Base-by-base conservation (phyloP, 2,888 invertebrate species). In the Hypsopygia costalis region DNA sequence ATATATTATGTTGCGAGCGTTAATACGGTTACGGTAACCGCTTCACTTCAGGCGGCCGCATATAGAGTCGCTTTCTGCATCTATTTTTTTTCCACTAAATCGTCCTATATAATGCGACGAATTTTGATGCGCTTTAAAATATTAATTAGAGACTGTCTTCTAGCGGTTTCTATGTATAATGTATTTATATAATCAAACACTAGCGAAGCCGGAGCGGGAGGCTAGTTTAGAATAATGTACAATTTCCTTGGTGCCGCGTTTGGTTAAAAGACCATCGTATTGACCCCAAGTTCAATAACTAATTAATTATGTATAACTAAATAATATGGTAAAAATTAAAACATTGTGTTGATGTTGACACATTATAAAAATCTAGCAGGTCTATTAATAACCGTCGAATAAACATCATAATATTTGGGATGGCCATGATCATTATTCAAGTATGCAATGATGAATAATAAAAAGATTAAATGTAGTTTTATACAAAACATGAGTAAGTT, bases 361-460 rank as follows among this genome's bases (percentile, higher is more conserved):
- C 43, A 46, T 45, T 52, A 51, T 62, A 56, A 43, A 47, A 36
- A 49, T 47, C 48, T 52, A 2, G 16, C 44, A 47, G 36, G 49
- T 47, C 51, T 53, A 58, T 51, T 51, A 49, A 58, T 46, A 61
- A 45, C 44, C 36, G 51, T 33, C 33, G 64, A 64, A 63, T 62
- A 63, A 72, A 70, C 65, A 69, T 60, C 58, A 54, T 60, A 58
- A 52, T 58, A 44, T 51, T 51, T 50, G 41, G 43, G 43, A 33
- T 66, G 76, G 56, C 71, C 71, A 58, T 73, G 73, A 72, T 74
- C 52, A 69, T 58, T 73, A 76, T 74, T 73, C 71, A 71, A 59
- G 58, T 72, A 76, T 75, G 65, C 67, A 61, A 58, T 73, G 64
- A 66, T 66, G 59, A 57, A 62, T 63, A 62, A 62, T 60, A 62